Evolutionary conservation across 2,888 invertebrate species (phyloP).

Genomic region (Drosophila fungiperda): DNA sequence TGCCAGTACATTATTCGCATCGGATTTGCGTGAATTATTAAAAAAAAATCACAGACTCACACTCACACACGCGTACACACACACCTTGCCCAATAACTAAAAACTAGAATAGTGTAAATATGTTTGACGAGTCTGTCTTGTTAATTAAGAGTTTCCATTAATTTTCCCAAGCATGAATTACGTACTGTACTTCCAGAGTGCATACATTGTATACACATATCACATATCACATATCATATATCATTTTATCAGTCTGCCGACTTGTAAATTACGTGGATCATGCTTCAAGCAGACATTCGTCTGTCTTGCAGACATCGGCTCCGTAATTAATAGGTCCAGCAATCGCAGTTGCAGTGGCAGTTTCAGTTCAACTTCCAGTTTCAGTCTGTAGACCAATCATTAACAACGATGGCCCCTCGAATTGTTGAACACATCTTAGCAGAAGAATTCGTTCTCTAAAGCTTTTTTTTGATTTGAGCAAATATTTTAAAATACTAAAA

Average conservation of each 20-base stretch:
- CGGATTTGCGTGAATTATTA: conserved; percentile 47
- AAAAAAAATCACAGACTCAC: conserved; percentile 1
- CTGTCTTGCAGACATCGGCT: conserved; percentile 11
- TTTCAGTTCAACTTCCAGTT: neutral
- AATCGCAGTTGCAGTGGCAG: neutral
- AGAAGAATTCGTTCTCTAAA: neutral
- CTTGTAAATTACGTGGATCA: conserved; percentile 58
- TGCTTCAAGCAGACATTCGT: conserved; percentile 35
- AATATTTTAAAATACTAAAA: neutral
- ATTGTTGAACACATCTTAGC: neutral
- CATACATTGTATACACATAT: neutral
- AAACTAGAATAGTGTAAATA: conserved; percentile 13
- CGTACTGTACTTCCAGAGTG: conserved; percentile 1
- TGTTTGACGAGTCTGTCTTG: conserved; percentile 23
- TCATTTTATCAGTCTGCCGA: conserved; percentile 30
- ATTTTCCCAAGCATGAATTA: conserved; percentile 13
- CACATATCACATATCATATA: neutral
- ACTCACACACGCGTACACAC: neutral
- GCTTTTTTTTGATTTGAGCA: neutral
- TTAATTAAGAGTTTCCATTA: conserved; percentile 35
- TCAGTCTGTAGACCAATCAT: conserved; percentile 15
- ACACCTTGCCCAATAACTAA: conserved; percentile 18
- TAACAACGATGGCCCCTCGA: conserved; percentile 47
- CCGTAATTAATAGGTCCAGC: conserved; percentile 45
- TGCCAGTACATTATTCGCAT: conserved; percentile 50